Evolutionary conservation across 2,888 invertebrate genomes (phyloP).

Genomic region (Machimus rusticus): DNA sequence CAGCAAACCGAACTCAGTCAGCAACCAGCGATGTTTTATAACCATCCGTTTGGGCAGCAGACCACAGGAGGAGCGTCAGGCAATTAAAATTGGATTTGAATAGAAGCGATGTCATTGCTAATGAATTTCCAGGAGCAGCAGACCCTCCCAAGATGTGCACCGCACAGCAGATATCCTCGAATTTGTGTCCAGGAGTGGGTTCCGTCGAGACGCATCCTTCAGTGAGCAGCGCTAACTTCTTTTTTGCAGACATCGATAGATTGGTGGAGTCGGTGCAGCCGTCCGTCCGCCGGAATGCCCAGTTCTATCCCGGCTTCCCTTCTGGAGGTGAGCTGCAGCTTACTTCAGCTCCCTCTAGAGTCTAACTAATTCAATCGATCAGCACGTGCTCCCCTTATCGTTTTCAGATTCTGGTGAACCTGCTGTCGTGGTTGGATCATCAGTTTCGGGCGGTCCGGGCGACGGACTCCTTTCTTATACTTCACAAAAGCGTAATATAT

Average conservation of each 20-base stretch:
- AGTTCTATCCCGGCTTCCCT: neutral
- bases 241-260: neutral
- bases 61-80: neutral
- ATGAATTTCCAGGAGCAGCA: neutral
- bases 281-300: neutral
- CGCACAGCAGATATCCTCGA: neutral
- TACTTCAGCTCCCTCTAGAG: neutral
- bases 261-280: neutral
- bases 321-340: neutral
- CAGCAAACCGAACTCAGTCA: neutral
- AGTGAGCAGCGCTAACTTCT: neutral
- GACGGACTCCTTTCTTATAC: neutral
- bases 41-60: neutral
- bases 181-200: neutral
- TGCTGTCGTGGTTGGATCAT: neutral
- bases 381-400: neutral
- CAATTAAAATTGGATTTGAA: neutral
- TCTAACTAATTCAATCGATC: neutral
- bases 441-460: neutral
- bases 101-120: neutral
- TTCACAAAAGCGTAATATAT: neutral
- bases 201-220: neutral
- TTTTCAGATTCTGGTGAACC: neutral
- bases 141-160: neutral
- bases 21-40: neutral